These are phyloP conservation scores for Cheilinus undulatus DNA, from an alignment of 2,113 vertebrate species.

Conservation along the genomic window DNA sequence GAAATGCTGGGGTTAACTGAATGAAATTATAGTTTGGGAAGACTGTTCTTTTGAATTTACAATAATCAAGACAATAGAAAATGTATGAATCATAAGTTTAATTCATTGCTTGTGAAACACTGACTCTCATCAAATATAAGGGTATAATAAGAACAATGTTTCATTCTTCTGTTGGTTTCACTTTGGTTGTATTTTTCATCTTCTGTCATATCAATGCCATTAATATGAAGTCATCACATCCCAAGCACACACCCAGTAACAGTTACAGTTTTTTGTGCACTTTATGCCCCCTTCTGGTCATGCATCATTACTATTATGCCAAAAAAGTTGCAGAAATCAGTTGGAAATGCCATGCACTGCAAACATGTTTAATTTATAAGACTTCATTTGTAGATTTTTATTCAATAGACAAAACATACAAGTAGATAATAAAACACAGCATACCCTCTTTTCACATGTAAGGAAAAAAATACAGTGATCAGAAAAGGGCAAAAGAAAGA, in stretches of 20 bases:
- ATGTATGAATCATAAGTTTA: conserved; percentile 65
- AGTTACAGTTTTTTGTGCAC: conserved; percentile 19
- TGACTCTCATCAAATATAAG: conserved; percentile 75
- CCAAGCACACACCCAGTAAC: conserved; percentile 6
- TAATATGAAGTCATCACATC: conserved; percentile 27
- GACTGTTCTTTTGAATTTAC: conserved; percentile 34
- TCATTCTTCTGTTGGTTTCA: conserved; percentile 50
- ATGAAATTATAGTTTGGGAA: conserved; percentile 39
- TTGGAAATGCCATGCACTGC: not conserved
- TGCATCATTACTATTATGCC: conserved; percentile 2
- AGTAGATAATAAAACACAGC: not conserved
- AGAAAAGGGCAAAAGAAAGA: no score
- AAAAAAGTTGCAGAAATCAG: not conserved
- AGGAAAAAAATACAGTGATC: no score
- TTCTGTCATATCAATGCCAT: conserved; percentile 19
- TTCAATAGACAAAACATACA: no score
- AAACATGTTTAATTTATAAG: not conserved
- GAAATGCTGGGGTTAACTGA: conserved; percentile 32
- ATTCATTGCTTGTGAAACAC: conserved; percentile 70
- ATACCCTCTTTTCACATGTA: no score
- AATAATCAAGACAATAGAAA: conserved; percentile 34
- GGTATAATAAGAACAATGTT: conserved; percentile 49
- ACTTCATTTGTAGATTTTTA: no score
- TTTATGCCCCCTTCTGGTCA: conserved; percentile 53
- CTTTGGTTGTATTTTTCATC: conserved; percentile 40